Conservation (phyloP, 1,140 invertebrate genomes). For the Orius insidiosus region DNA sequence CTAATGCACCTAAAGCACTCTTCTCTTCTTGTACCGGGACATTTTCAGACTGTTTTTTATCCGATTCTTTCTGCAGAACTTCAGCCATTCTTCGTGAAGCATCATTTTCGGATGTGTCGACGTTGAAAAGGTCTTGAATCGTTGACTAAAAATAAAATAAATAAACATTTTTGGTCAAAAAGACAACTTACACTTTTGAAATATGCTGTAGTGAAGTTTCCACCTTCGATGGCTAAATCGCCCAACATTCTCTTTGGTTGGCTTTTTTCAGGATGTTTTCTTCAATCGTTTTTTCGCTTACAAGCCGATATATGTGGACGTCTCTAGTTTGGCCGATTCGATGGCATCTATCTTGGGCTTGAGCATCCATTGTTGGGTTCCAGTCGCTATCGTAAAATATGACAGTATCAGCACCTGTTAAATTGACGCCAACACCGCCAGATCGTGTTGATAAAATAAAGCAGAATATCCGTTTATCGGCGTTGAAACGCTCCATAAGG, state of each 20-base stretch:
- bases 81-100: slow-evolving; percentile 42
- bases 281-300: slow-evolving; percentile 94
- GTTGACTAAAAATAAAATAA: slow-evolving; percentile 29
- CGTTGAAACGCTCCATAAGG: slow-evolving; percentile 96
- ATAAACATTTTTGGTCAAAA: slow-evolving; percentile 4
- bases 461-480: slow-evolving; percentile 71
- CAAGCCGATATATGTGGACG: slow-evolving; percentile 95
- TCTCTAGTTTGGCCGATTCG: slow-evolving; percentile 88
- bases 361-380: slow-evolving; percentile 95
- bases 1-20: slow-evolving; percentile 46
- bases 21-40: slow-evolving; percentile 30
- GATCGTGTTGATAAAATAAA: slow-evolving; percentile 71
- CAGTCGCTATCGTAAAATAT: slow-evolving; percentile 93
- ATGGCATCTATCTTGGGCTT: slow-evolving; percentile 93
- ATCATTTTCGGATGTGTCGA: slow-evolving; percentile 45
- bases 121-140: slow-evolving; percentile 81
- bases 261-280: slow-evolving; percentile 99
- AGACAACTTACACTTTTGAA: slow-evolving; percentile 70
- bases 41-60: slow-evolving; percentile 19
- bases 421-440: slow-evolving; percentile 80
- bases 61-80: slow-evolving; percentile 34
- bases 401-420: slow-evolving; percentile 82
- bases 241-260: slow-evolving; percentile 88
- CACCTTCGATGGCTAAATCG: slow-evolving; percentile 95
- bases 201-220: slow-evolving; percentile 95